These are phyloP conservation scores for Thunnus thynnus DNA, from an alignment of 2,113 vertebrate species.

Conservation along the genomic window DNA sequence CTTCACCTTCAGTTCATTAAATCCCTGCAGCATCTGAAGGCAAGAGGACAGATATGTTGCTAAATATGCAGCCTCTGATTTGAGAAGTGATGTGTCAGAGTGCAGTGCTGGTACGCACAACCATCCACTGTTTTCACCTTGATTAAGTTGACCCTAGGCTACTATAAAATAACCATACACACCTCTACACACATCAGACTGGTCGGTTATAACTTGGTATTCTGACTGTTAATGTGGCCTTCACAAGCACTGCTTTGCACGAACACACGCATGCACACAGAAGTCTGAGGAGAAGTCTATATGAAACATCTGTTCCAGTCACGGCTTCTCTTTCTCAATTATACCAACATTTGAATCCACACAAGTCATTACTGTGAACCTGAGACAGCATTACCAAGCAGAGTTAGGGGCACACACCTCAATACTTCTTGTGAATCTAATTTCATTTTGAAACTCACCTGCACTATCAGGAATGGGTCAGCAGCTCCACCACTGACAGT, in stretches of 20 bases:
- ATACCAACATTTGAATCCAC: conserved; percentile 85
- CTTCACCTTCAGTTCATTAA: too few species aligned
- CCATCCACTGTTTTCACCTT: too few species aligned
- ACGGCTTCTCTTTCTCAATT: conserved; percentile 88
- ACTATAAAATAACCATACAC: too few species aligned
- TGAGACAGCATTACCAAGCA: conserved; percentile 70
- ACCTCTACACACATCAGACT: too few species aligned
- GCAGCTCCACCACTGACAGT: not conserved
- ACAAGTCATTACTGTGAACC: conserved; percentile 79
- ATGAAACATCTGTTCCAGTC: conserved; percentile 91
- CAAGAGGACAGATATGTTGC: too few species aligned
- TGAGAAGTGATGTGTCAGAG: too few species aligned
- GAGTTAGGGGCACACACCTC: conserved; percentile 30
- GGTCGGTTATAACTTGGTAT: too few species aligned
- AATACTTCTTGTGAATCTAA: conserved; percentile 41
- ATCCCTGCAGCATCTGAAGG: too few species aligned
- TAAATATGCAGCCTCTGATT: too few species aligned
- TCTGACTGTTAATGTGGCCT: not conserved
- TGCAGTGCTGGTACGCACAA: too few species aligned
- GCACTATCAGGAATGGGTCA: conserved; percentile 17
- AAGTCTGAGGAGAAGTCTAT: conserved; percentile 85
- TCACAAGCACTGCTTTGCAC: not conserved
- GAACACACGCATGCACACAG: conserved; percentile 83
- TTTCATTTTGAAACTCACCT: conserved; percentile 48
- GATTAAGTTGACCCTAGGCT: too few species aligned